These are phyloP conservation scores for Corythoichthys intestinalis DNA, from an alignment of 2,113 vertebrate species.

Conservation along the genomic window DNA sequence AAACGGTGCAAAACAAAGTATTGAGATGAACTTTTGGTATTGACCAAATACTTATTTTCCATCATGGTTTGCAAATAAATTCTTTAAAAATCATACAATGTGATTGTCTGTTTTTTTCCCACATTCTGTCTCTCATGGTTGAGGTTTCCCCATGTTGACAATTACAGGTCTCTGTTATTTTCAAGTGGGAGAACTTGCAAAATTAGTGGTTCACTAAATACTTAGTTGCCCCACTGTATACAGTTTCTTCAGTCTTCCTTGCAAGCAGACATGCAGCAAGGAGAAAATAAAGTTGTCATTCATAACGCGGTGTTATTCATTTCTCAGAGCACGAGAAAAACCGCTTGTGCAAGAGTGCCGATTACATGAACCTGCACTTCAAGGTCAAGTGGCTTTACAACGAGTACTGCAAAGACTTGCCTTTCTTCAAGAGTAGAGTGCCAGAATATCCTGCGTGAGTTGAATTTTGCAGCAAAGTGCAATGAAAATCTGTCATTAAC, in stretches of 20 bases:
- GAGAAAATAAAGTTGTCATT: conserved; percentile 11
- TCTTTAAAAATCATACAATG: no score
- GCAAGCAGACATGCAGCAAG: neutral
- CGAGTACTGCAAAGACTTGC: conserved; percentile 94
- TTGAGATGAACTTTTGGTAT: no score
- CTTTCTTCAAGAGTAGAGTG: conserved; percentile 90
- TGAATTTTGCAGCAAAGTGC: neutral
- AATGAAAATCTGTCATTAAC: neutral
- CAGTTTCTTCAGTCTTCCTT: neutral
- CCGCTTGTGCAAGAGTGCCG: conserved; percentile 93
- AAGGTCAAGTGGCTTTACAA: conserved; percentile 99
- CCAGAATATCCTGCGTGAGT: conserved; percentile 97
- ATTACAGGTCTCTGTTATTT: no score
- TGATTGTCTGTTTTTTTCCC: no score
- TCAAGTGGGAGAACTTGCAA: no score
- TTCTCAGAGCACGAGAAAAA: conserved; percentile 91
- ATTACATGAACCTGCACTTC: conserved; percentile 99
- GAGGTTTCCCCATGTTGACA: no score
- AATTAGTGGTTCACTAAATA: no score
- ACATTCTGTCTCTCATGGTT: no score
- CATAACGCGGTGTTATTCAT: conserved; percentile 13
- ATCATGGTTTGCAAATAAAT: no score
- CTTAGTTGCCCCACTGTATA: no score
- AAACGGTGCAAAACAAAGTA: no score
- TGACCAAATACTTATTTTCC: no score